Conservation (phyloP, 2,797 vertebrate genomes). For the Tenualosa ilisha region DNA sequence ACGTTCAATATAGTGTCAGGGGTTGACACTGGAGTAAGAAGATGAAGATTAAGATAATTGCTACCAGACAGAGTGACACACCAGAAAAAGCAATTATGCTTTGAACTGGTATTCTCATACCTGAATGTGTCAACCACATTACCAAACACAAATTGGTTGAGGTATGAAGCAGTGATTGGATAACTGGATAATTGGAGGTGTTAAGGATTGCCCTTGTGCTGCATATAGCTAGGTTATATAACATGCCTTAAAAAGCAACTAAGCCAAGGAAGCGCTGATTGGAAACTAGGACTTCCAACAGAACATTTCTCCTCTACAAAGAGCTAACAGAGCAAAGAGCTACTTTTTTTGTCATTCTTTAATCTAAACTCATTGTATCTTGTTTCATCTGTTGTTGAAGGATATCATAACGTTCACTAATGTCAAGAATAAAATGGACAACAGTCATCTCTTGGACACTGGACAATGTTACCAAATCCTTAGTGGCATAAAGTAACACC, state of each 20-base stretch:
- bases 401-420: neutral
- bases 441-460: neutral
- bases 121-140: neutral
- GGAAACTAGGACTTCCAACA: constrained; percentile 39
- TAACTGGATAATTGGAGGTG: constrained; percentile 76
- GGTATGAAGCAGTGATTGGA: constrained; percentile 66
- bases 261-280: constrained; percentile 58
- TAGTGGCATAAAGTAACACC: too few species aligned
- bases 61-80: too few species aligned
- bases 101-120: neutral
- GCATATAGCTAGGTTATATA: constrained; percentile 74
- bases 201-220: constrained; percentile 69
- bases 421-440: neutral
- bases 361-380: neutral
- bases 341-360: neutral
- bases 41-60: too few species aligned
- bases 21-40: too few species aligned
- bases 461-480: too few species aligned
- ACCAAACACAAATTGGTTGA: constrained; percentile 56
- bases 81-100: neutral
- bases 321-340: too few species aligned
- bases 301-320: constrained; percentile 27
- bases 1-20: too few species aligned
- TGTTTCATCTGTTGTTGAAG: neutral
- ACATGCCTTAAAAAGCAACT: constrained; percentile 66